Conservation (phyloP, 2,888 invertebrate genomes). For the Luperina nickerlii region DNA sequence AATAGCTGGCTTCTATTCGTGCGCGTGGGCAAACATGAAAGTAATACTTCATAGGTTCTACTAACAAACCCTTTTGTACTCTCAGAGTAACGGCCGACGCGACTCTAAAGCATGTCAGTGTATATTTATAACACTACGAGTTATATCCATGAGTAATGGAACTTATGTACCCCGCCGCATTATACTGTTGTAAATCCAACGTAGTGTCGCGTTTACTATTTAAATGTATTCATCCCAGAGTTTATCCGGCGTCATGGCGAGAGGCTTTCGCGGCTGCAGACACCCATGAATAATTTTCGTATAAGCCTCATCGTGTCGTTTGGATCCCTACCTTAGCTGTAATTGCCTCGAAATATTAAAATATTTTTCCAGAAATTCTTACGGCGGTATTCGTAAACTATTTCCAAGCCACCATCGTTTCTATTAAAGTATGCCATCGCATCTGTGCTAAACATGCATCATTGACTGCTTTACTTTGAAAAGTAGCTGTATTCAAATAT, state of each 20-base stretch:
- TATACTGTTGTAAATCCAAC: slow-evolving; percentile 87
- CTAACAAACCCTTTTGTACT: slow-evolving; percentile 90
- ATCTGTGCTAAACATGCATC: neutral
- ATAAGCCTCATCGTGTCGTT: slow-evolving; percentile 78
- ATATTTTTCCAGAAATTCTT: slow-evolving; percentile 56
- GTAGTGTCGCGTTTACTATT: slow-evolving; percentile 89
- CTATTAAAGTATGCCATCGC: slow-evolving; percentile 1
- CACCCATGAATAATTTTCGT: slow-evolving; percentile 86
- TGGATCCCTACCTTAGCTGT: slow-evolving; percentile 64
- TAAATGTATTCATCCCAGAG: slow-evolving; percentile 90
- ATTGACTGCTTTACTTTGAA: neutral
- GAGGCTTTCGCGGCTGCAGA: slow-evolving; percentile 83
- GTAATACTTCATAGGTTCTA: slow-evolving; percentile 86
- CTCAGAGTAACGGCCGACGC: slow-evolving; percentile 80
- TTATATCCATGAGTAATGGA: slow-evolving; percentile 87
- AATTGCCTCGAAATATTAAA: slow-evolving; percentile 60
- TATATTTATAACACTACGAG: slow-evolving; percentile 88
- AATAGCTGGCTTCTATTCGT: slow-evolving; percentile 69
- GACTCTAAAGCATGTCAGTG: slow-evolving; percentile 85
- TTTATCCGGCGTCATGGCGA: slow-evolving; percentile 88
- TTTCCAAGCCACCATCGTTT: slow-evolving; percentile 8
- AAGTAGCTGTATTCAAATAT: neutral
- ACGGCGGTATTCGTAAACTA: slow-evolving; percentile 40
- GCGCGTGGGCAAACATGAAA: slow-evolving; percentile 82
- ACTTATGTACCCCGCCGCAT: slow-evolving; percentile 86